phyloP scores from a whole-genome alignment of 2,113 vertebrate species.

The Natator depressus region DNA sequence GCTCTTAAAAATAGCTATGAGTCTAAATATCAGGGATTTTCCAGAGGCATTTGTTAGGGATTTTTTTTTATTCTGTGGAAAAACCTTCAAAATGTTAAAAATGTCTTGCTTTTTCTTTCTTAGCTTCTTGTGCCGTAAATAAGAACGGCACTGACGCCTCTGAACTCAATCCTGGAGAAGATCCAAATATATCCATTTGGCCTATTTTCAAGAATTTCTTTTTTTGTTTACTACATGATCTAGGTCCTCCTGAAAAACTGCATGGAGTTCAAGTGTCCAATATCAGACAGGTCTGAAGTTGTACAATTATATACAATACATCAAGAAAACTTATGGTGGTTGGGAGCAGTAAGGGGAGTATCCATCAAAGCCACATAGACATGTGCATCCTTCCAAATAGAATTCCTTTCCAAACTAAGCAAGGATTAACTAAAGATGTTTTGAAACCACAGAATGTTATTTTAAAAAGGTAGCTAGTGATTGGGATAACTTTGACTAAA shows the following conservation, averaged over 20 bases:
- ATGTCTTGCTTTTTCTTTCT: background rate
- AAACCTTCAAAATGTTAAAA: slow-evolving; percentile 47
- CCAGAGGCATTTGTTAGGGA: background rate
- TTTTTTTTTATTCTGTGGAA: slow-evolving; percentile 14
- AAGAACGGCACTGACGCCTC: slow-evolving; percentile 11
- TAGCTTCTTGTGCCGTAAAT: slow-evolving; percentile 47
- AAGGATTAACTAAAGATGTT: slow-evolving; percentile 65
- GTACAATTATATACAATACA: background rate
- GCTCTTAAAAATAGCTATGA: background rate
- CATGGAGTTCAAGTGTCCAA: background rate
- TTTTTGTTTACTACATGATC: background rate
- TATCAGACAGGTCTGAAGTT: background rate
- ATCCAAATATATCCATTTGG: slow-evolving; percentile 61
- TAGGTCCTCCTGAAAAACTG: background rate
- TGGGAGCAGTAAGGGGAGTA: background rate
- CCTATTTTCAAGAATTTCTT: slow-evolving; percentile 38
- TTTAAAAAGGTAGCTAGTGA: slow-evolving; percentile 64
- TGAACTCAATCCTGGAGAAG: slow-evolving; percentile 50
- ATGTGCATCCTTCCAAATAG: slow-evolving; percentile 59
- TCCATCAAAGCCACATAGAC: slow-evolving; percentile 36
- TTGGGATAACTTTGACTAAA: slow-evolving; percentile 63
- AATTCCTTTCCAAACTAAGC: slow-evolving; percentile 64
- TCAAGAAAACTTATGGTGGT: background rate
- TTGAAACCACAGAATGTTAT: slow-evolving; percentile 66
- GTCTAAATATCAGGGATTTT: slow-evolving; percentile 9